phyloP scores from a whole-genome alignment of 1,140 invertebrate genomes.

The Fopius arisanus region DNA sequence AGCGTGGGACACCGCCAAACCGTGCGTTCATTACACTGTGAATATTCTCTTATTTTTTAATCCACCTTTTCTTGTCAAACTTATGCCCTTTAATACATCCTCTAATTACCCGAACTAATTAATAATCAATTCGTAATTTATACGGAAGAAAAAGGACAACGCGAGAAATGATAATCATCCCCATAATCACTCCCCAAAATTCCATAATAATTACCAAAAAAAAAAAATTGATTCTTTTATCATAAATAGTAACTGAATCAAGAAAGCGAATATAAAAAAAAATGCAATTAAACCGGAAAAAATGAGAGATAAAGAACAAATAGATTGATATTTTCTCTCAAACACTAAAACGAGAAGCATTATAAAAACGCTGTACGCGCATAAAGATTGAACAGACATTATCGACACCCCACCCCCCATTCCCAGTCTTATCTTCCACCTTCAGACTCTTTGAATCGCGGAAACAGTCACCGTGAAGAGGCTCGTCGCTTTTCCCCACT shows the following conservation, averaged over 20 bases:
- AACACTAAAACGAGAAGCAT: not conserved
- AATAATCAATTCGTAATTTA: too few species aligned
- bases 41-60: constrained; percentile 17
- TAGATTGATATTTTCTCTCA: too few species aligned
- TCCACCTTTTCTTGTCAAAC: not conserved
- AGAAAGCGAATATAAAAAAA: too few species aligned
- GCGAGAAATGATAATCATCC: too few species aligned
- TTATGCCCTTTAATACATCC: not conserved
- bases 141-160: too few species aligned
- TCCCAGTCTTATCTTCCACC: constrained; percentile 21
- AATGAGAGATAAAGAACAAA: too few species aligned
- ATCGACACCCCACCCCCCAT: not conserved
- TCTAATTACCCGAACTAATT: too few species aligned
- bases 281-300: too few species aligned
- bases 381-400: constrained; percentile 17
- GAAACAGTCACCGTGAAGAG: not conserved
- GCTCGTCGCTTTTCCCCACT: not conserved
- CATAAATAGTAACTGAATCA: too few species aligned
- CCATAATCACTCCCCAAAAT: too few species aligned
- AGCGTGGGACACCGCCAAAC: constrained; percentile 37
- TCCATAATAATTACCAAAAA: too few species aligned
- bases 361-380: constrained; percentile 7
- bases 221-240: too few species aligned
- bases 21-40: constrained; percentile 35
- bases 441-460: constrained; percentile 19